Evolutionary conservation across 2,113 vertebrate species (phyloP).

Genomic region (Microcebus ravelobensis): DNA sequence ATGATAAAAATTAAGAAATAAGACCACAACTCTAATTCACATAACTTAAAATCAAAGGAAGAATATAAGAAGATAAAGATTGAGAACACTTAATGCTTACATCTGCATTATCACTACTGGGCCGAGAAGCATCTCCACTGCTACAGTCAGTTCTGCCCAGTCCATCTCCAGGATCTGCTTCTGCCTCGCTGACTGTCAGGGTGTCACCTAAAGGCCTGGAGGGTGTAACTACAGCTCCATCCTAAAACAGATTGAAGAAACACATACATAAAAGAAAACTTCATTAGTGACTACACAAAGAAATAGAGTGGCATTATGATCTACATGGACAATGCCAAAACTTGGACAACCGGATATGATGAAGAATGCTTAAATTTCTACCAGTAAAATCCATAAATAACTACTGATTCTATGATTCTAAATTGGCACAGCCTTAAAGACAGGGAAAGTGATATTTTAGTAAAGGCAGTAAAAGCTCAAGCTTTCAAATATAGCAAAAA

Average conservation of each 20-base stretch:
- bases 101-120: constrained; percentile 85
- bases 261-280: neutral
- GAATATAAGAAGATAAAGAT: neutral
- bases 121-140: constrained; percentile 83
- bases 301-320: neutral
- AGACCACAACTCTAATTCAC: neutral
- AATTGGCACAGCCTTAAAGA: neutral
- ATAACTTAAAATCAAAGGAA: constrained; percentile 1
- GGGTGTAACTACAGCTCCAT: constrained; percentile 80
- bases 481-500: neutral
- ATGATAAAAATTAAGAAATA: neutral
- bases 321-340: neutral
- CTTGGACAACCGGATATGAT: neutral
- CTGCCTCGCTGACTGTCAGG: constrained; percentile 87
- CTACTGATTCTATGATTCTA: constrained; percentile 6
- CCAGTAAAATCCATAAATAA: neutral
- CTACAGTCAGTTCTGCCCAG: constrained; percentile 79
- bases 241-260: constrained; percentile 75
- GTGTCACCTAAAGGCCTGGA: constrained; percentile 75
- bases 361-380: neutral
- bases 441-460: constrained; percentile 4
- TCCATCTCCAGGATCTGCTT: constrained; percentile 85
- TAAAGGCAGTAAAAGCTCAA: neutral
- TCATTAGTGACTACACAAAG: neutral
- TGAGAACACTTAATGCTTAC: constrained; percentile 78